Conservation (phyloP, 2,888 invertebrate species). For the Elysia crispata region DNA sequence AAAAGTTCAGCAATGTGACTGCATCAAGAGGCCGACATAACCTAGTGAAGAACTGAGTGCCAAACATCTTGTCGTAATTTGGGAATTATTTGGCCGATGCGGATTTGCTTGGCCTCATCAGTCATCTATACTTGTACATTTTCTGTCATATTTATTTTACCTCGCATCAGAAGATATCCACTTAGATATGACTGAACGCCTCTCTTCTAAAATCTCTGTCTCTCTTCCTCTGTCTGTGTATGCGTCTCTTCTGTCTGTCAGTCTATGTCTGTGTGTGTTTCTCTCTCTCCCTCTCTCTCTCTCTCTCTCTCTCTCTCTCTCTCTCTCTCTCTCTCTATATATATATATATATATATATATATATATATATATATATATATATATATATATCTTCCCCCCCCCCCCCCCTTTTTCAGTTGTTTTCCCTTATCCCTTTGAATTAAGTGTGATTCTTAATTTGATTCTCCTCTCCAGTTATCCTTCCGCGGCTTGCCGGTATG, state of each 20-base stretch:
- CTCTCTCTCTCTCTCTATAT: conserved; percentile 26
- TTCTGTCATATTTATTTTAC: too few species aligned
- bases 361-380: conserved; percentile 6
- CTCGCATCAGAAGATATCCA: too few species aligned
- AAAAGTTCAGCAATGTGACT: too few species aligned
- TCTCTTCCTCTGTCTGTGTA: conserved; percentile 13
- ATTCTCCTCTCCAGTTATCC: conserved; percentile 80
- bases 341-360: conserved; percentile 1
- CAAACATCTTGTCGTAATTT: too few species aligned
- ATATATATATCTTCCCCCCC: not conserved
- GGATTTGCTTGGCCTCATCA: too few species aligned
- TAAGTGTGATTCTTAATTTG: too few species aligned
- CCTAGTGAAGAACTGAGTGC: too few species aligned
- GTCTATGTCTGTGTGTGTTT: not conserved
- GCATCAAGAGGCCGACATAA: too few species aligned
- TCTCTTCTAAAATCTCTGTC: too few species aligned
- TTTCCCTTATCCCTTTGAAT: not conserved
- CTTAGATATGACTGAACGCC: too few species aligned
- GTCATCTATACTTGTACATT: too few species aligned
- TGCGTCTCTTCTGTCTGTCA: conserved; percentile 28
- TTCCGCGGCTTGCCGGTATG: conserved; percentile 82
- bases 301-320: conserved; percentile 23
- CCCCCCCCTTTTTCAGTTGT: not conserved
- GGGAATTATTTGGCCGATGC: too few species aligned
- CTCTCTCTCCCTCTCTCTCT: conserved; percentile 14